Evolutionary conservation across 2,888 invertebrate species (phyloP), one percentile per base, ranked within the genome.

Genomic region (Deilephila porcellus): DNA sequence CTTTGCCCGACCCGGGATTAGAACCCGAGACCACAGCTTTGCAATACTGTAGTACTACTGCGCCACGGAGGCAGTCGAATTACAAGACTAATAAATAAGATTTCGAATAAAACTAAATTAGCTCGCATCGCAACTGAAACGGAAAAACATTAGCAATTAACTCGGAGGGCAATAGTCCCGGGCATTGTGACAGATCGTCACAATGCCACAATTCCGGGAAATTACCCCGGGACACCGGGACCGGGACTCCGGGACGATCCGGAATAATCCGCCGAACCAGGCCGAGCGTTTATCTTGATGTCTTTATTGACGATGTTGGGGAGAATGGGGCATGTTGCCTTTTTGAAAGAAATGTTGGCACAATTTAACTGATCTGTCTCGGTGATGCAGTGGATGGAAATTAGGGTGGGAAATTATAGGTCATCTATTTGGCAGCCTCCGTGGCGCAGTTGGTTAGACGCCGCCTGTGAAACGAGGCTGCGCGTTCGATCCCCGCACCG

Each of bases 201-300:
- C 67, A 70, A 75, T 70, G 71, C 64, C 75, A 63, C 74, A 71
- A 74, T 74, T 74, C 75, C 79, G 73, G 60, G 72, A 73, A 73
- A 76, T 77, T 78, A 72, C 73, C 74, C 71, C 73, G 73, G 56
- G 71, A 70, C 73, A 59, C 67, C 52, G 71, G 62, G 73, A 71
- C 53, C 37, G 64, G 64, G 32, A 56, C 67, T 70, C 60, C 11
- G 63, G 75, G 71, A 20, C 71, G 72, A 71, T 60, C 73, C 75
- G 20, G 73, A 75, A 77, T 76, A 72, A 76, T 76, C 71, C 79
- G 72, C 67, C 77, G 76, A 79, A 80, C 80, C 80, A 78, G 77
- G 76, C 77, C 71, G 64, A 71, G 74, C 82, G 82, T 86, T 82
- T 84, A 79, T 84, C 83, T 84, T 80, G 82, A 81, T 82, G 81